These are phyloP conservation scores for Drusus annulatus DNA, from an alignment of 1,140 invertebrate genomes.

Conservation along the genomic window DNA sequence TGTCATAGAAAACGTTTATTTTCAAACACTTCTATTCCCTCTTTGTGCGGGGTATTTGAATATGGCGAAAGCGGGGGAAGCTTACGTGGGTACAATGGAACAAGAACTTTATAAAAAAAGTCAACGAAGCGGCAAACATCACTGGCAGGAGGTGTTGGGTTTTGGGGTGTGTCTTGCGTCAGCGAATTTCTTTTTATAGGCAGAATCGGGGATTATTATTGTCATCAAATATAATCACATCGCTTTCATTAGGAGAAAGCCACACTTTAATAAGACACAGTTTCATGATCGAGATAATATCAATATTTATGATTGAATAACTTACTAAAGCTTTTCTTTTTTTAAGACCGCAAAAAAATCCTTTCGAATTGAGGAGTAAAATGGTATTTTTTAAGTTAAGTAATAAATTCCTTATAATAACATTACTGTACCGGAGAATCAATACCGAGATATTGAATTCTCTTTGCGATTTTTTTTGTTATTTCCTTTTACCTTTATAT, in stretches of 20 bases:
- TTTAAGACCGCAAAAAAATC: too few species aligned
- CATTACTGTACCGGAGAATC: not conserved
- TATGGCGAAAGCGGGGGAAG: constrained; percentile 15
- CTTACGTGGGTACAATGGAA: constrained; percentile 28
- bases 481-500: constrained; percentile 1
- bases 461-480: not conserved
- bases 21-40: constrained; percentile 10
- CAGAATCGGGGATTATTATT: constrained; percentile 57
- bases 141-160: constrained; percentile 51
- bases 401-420: too few species aligned
- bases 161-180: constrained; percentile 42
- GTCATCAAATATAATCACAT: constrained; percentile 56
- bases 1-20: constrained; percentile 42
- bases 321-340: too few species aligned
- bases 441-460: not conserved
- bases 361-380: too few species aligned
- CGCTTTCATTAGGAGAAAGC: constrained; percentile 30
- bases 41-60: constrained; percentile 30
- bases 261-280: constrained; percentile 4
- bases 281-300: too few species aligned
- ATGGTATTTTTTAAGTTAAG: too few species aligned
- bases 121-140: constrained; percentile 56
- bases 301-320: too few species aligned
- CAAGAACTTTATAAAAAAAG: constrained; percentile 57
- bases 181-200: constrained; percentile 52